Evolutionary conservation across 2,797 vertebrate genomes (phyloP).

Genomic region (Remorina albescens): DNA sequence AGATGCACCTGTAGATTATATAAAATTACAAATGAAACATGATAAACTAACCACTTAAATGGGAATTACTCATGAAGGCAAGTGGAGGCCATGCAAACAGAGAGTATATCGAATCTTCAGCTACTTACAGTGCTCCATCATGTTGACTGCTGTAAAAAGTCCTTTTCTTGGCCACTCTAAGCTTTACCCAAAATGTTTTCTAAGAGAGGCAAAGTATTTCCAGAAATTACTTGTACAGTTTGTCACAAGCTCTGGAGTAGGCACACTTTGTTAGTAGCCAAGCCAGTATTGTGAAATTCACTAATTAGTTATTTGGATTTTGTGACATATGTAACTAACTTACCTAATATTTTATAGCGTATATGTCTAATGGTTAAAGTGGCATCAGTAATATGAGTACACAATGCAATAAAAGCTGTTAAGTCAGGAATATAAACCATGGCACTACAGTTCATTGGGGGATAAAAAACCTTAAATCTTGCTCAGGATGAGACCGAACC

Average conservation of each 20-base stretch:
- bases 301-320: not conserved
- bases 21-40: not conserved
- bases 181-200: slow-evolving; percentile 1
- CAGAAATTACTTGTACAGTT: slow-evolving; percentile 22
- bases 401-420: not conserved
- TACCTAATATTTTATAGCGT: not conserved
- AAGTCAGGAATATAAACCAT: not conserved
- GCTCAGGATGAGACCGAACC: not conserved
- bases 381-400: not conserved
- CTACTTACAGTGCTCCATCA: not conserved
- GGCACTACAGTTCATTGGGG: not conserved
- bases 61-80: not conserved
- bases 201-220: slow-evolving; percentile 21
- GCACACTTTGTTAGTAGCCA: not conserved
- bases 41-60: not conserved
- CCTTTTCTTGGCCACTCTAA: not conserved
- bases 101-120: not conserved
- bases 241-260: slow-evolving; percentile 11
- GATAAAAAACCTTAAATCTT: not conserved
- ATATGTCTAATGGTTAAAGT: not conserved
- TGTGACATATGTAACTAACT: not conserved
- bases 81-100: not conserved
- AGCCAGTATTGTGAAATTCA: not conserved
- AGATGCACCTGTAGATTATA: not conserved
- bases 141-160: not conserved